Conservation (phyloP, 2,797 vertebrate species). For the Cyclura pinguis region DNA sequence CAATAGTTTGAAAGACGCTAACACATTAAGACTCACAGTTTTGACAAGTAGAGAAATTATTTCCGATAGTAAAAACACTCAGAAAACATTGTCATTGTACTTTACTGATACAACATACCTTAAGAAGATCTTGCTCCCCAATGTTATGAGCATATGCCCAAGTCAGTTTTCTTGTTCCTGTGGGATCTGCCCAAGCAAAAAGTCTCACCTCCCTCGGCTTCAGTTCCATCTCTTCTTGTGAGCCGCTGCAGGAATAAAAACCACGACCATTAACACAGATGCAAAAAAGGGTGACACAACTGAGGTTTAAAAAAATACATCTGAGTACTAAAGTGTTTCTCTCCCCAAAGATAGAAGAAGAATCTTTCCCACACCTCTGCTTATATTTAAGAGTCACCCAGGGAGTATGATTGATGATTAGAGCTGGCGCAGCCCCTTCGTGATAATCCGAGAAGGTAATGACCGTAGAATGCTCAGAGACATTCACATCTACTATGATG, state of each 20-base stretch:
- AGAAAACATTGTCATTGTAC: background rate
- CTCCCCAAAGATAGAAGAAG: background rate
- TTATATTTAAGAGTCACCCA: slow-evolving; percentile 83
- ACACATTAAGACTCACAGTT: too few relatives aligned
- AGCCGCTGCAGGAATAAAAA: slow-evolving; percentile 71
- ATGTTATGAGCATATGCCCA: slow-evolving; percentile 85
- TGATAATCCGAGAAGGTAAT: slow-evolving; percentile 92
- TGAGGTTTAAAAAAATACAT: background rate
- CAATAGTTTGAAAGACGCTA: background rate
- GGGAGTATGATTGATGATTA: slow-evolving; percentile 93
- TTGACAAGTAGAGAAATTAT: too few relatives aligned
- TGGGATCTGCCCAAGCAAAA: slow-evolving; percentile 94
- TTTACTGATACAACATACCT: slow-evolving; percentile 80
- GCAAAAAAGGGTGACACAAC: background rate
- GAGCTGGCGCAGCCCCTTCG: slow-evolving; percentile 91
- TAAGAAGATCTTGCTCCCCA: slow-evolving; percentile 90
- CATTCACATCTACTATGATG: slow-evolving; percentile 90
- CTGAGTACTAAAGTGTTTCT: background rate
- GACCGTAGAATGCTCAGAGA: slow-evolving; percentile 88
- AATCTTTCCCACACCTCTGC: slow-evolving; percentile 86
- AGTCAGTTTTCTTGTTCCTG: slow-evolving; percentile 83
- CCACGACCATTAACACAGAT: background rate
- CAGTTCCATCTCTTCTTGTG: slow-evolving; percentile 78
- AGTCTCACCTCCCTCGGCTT: slow-evolving; percentile 85
- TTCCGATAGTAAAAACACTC: background rate